These are phyloP conservation scores for Pachyrhynchus sulphureomaculatus DNA, from an alignment of 1,140 invertebrate species.

Conservation along the genomic window DNA sequence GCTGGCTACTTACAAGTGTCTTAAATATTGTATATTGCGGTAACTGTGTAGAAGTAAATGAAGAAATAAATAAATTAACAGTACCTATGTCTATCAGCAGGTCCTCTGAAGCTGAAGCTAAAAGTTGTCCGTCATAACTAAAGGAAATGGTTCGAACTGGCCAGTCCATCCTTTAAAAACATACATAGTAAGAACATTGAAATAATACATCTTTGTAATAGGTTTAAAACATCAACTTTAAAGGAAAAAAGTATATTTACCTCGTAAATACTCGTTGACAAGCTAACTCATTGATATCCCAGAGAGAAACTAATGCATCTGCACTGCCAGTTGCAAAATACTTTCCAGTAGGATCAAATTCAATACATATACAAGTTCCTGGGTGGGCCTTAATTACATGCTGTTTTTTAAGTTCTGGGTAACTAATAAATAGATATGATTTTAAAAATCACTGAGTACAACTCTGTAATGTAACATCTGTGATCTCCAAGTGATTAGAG, in stretches of 20 bases:
- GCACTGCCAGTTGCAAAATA: constrained; percentile 97
- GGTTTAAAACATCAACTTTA: neutral
- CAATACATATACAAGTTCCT: constrained; percentile 96
- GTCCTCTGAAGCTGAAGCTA: constrained; percentile 97
- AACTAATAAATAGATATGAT: too few species aligned
- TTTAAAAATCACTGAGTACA: too few species aligned
- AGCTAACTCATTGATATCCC: constrained; percentile 89
- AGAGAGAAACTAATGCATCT: constrained; percentile 92
- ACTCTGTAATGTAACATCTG: too few species aligned
- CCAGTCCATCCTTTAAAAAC: constrained; percentile 97
- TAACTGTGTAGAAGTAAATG: too few species aligned
- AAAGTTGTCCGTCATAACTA: constrained; percentile 87
- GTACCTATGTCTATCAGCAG: constrained; percentile 83
- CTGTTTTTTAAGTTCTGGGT: constrained; percentile 83
- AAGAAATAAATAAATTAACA: too few species aligned
- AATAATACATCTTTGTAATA: neutral
- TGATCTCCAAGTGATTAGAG: too few species aligned
- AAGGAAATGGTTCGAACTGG: constrained; percentile 94
- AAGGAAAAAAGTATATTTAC: constrained; percentile 49
- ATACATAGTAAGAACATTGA: constrained; percentile 45
- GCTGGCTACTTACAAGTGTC: too few species aligned
- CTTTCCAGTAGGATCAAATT: constrained; percentile 87
- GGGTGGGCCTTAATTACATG: constrained; percentile 92
- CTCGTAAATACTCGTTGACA: constrained; percentile 88
- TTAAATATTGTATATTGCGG: too few species aligned